Base-by-base conservation (phyloP, 2,113 vertebrate species). In the Oxygymnocypris stewartii region DNA sequence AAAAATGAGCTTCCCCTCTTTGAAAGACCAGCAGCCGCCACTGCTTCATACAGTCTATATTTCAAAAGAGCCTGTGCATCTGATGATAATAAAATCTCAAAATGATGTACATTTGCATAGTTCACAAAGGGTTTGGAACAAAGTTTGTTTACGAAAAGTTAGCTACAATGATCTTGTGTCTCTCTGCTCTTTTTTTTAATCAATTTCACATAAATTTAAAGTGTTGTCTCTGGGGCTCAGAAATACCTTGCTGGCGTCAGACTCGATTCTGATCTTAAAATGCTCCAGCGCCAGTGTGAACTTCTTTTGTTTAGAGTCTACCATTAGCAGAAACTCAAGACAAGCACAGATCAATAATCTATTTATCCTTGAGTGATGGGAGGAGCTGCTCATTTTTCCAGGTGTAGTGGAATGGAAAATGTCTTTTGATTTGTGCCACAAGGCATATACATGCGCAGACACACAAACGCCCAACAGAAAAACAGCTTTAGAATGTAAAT, bases 281-380 rank as follows among this genome's bases (percentile, higher is more conserved):
- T n/a, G n/a, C n/a, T n/a, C n/a, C n/a, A n/a, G n/a, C n/a, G n/a
- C n/a, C n/a, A n/a, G n/a, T n/a, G n/a, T n/a, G n/a, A n/a, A n/a
- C n/a, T n/a, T n/a, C n/a, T n/a, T n/a, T n/a, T n/a, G n/a, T n/a
- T n/a, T n/a, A n/a, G n/a, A n/a, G n/a, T n/a, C n/a, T n/a, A n/a
- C n/a, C n/a, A n/a, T n/a, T n/a, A n/a, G n/a, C n/a, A n/a, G n/a
- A n/a, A n/a, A n/a, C n/a, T n/a, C n/a, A n/a, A n/a, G n/a, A 47
- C 37, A 20, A 73, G 20, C 18, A 5, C 37, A 49, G 73, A 86
- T 82, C 51, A 76, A 28, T 82, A 81, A 59, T 77, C 37, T 76
- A n/a, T 81, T 59, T 59, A 40, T 31, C 54, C 54, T 47, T 71
- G 14, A 47, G 28, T 57, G 67, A 69, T 57, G 61, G 54, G 59